A percentile compares a stretch with the other conserved stretches of the same genome.
phyloP scores from a whole-genome alignment of 2,888 invertebrate genomes.

The Stictocephala bisonia region DNA sequence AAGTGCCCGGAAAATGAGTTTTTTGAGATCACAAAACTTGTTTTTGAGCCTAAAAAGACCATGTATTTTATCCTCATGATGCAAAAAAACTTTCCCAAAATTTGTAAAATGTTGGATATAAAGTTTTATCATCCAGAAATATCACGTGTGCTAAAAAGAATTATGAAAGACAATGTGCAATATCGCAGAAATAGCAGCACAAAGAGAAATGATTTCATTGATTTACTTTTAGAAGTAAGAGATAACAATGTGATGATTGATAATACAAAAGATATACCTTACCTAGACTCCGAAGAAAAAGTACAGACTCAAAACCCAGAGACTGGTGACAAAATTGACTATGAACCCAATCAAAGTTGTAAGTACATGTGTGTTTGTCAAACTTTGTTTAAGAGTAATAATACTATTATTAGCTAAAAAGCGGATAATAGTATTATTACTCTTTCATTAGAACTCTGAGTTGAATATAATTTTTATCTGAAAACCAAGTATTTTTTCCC shows the following conservation, averaged over 20 bases:
- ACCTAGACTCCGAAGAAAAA: too few relatives aligned
- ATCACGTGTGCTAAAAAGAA: conserved; percentile 66
- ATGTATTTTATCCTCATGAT: conserved; percentile 56
- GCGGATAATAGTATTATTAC: too few relatives aligned
- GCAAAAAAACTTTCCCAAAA: conserved; percentile 62
- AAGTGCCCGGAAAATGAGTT: neutral
- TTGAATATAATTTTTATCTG: too few relatives aligned
- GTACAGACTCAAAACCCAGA: too few relatives aligned
- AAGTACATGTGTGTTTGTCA: too few relatives aligned
- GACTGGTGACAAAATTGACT: too few relatives aligned
- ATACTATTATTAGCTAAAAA: too few relatives aligned
- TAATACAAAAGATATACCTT: neutral
- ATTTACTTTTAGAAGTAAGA: conserved; percentile 68
- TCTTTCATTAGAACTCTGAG: too few relatives aligned
- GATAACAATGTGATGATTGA: conserved; percentile 55
- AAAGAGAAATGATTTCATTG: conserved; percentile 69
- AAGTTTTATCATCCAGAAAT: conserved; percentile 62
- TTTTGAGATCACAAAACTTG: neutral
- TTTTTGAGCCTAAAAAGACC: neutral
- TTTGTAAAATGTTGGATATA: conserved; percentile 62
- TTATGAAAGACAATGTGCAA: conserved; percentile 66
- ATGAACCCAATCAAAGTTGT: too few relatives aligned
- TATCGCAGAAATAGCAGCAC: conserved; percentile 66
- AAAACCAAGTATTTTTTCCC: too few relatives aligned
- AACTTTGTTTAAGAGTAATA: too few relatives aligned